These are phyloP conservation scores for Siphamia tubifer DNA, from an alignment of 2,113 vertebrate species.

Conservation along the genomic window DNA sequence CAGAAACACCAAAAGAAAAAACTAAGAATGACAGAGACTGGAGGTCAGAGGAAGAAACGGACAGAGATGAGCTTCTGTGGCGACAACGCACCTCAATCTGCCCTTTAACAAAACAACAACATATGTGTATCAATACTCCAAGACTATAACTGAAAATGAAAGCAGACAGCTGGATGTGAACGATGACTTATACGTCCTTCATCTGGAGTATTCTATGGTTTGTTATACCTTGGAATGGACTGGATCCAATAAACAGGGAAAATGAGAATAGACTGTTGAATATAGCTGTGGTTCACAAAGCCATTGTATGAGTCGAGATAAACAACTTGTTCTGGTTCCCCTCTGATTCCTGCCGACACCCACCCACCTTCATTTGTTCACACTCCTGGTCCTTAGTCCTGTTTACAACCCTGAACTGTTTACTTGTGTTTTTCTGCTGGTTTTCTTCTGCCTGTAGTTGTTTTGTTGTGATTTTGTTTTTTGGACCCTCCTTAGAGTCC, in stretches of 20 bases:
- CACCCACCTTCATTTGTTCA: too few relatives aligned
- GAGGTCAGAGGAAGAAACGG: background rate
- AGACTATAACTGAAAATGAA: background rate
- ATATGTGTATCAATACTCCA: conserved; percentile 13
- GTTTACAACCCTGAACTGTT: too few relatives aligned
- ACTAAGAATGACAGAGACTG: background rate
- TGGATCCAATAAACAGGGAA: background rate
- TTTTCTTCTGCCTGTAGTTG: too few relatives aligned
- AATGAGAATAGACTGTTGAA: background rate
- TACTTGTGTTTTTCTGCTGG: too few relatives aligned
- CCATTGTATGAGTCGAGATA: background rate
- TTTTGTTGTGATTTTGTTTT: too few relatives aligned
- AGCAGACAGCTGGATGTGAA: background rate
- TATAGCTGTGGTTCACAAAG: background rate
- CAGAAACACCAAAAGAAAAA: conserved; percentile 7
- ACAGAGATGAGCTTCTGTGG: background rate
- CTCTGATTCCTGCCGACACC: too few relatives aligned
- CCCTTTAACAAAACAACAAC: conserved; percentile 9
- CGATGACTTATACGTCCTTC: background rate
- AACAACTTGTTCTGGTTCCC: too few relatives aligned
- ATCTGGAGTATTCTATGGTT: background rate
- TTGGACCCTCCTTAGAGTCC: too few relatives aligned
- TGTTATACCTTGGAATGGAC: background rate
- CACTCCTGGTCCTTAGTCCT: too few relatives aligned
- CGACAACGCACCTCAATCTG: background rate